Base-by-base conservation (phyloP, 2,797 vertebrate species). In the Cottoperca gobio region DNA sequence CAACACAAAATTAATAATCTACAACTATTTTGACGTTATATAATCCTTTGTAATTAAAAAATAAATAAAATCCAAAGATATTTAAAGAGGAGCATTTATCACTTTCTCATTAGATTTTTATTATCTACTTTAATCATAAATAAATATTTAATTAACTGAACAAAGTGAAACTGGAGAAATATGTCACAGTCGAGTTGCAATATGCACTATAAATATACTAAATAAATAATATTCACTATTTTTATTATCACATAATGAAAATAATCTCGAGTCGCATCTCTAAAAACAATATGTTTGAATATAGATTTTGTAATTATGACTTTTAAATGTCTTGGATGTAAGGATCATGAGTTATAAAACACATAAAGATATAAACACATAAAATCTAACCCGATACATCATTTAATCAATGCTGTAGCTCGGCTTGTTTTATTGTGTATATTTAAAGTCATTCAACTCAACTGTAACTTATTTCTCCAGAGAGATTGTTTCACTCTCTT, bases 71-170 rank as follows among this genome's bases (percentile, higher is more conserved):
- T n/a, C n/a, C n/a, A n/a, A n/a, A 31, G 17, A 17, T 43, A 45
- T 45, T 45, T 49, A 24, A 49, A 24, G 11, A 24, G n/a, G 3
- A 26, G 16, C 26, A 19, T 17, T 21, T 35, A 11, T 37, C 33
- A 57, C 13, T 58, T 58, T 58, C 8, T 5, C 33, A 14, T 35
- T 26, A 28, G 40, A 2, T 26, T 55, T 74, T 71, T 35, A 24
- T 59, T 67, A 40, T 63, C 68, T 43, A 54, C 55, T 65, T 71
- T 70, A 64, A 70, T 79, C 45, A 31, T 11, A 37, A 60, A 16
- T 35, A 61, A 76, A 73, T 53, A 76, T 76, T 6, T 46, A 75
- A 79, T 75, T 43, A 77, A 71, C 42, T 45, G 31, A 68, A 24
- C 33, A 52, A 40, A 60, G 49, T 40, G 21, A 57, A 31, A 45